Evolutionary conservation across 2,888 invertebrate genomes (phyloP).

Genomic region (Cosmopolites sordidus): DNA sequence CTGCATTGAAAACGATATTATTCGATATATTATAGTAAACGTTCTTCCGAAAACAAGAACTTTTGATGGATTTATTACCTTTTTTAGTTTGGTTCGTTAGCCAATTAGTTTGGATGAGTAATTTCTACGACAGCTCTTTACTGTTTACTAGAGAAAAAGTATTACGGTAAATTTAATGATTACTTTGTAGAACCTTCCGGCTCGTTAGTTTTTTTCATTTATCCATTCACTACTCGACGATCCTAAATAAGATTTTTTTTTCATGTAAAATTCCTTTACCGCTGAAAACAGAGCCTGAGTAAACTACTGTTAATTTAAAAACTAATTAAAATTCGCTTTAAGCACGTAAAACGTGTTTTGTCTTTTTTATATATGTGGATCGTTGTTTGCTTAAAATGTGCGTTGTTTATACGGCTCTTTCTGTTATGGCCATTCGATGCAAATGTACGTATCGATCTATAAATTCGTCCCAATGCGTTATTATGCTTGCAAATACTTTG

Average conservation of each 20-base stretch:
- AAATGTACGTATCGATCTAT: not conserved
- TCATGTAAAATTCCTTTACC: slow-evolving; percentile 4
- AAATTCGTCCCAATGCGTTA: too few relatives aligned
- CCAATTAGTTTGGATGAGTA: too few relatives aligned
- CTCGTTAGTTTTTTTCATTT: not conserved
- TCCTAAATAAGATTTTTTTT: not conserved
- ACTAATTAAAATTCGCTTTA: slow-evolving; percentile 25
- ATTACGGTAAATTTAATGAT: too few relatives aligned
- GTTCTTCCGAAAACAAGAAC: too few relatives aligned
- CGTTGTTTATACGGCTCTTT: not conserved
- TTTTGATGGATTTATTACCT: too few relatives aligned
- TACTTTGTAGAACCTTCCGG: not conserved
- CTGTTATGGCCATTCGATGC: not conserved
- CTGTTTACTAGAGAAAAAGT: too few relatives aligned
- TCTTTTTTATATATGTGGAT: slow-evolving; percentile 11
- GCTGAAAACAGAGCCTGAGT: slow-evolving; percentile 18
- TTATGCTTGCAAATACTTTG: too few relatives aligned
- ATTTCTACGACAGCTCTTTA: too few relatives aligned
- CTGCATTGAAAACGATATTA: too few relatives aligned
- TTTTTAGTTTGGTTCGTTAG: too few relatives aligned
- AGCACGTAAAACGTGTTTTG: slow-evolving; percentile 15
- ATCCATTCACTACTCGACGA: not conserved
- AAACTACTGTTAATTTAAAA: slow-evolving; percentile 27
- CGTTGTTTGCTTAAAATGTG: slow-evolving; percentile 9
- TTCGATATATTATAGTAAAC: too few relatives aligned